Evolutionary conservation across 2,113 vertebrate species (phyloP), one percentile per base, ranked within the genome.

Genomic region (Gallinago jamesoni): DNA sequence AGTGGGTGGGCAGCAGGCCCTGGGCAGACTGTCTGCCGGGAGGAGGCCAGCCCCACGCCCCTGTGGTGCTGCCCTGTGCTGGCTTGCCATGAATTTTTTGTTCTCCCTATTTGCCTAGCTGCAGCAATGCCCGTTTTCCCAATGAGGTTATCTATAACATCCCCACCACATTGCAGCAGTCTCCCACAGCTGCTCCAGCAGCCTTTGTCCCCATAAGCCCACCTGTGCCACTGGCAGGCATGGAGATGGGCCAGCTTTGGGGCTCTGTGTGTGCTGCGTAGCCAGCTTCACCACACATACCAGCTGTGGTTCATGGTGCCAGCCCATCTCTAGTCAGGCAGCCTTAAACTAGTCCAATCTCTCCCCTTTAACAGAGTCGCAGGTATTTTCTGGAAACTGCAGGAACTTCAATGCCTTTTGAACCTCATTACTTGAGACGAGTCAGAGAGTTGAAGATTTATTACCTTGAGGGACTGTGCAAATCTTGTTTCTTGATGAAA

Each of bases 401-500:
- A 52, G 80, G 37, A 90, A n/a, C 7, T 67, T 74, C 8, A 33
- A 1, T 0, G 1, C 22, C 37, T 68, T 35, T 67, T 2, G 1
- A 64, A 78, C 41, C 21, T 74, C 1, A 4, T 56, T 35, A 33
- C 39, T 76, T 43, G 33, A 33, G 37, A 39, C 23, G 30, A 72
- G 67, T 43, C 6, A 0, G 12, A 6, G 25, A 15, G 7, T 11
- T 56, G 39, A 79, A 62, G 48, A 64, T 90, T 69, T 96, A 37
- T 76, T 80, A 45, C 33, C 3, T 20, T 20, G 41, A 70, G 20
- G 31, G 41, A 62, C 10, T 30, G 24, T 80, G 45, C 12, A 72
- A 64, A 68, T 66, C 41, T 70, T 89, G 47, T 92, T 86, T 95
- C 59, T 74, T 45, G 72, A 70, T 68, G 69, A 92, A 85, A 73